A percentile compares a stretch with the other conserved stretches of the same genome.
These are phyloP conservation scores for Drosophila mayaguana DNA, from an alignment of 2,888 invertebrate genomes.

Conservation along the genomic window DNA sequence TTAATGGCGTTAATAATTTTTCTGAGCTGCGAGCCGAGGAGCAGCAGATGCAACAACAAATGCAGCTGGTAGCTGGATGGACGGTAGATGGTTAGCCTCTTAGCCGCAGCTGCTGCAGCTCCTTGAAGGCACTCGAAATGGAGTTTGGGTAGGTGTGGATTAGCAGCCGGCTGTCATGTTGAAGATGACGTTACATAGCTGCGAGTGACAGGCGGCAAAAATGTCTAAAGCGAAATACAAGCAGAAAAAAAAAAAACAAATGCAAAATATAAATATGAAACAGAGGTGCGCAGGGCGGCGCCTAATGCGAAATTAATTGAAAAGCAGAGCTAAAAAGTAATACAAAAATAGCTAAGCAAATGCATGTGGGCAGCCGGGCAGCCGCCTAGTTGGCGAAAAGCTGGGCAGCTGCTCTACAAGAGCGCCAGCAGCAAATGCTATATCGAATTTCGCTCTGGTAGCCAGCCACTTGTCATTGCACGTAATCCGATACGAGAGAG, in stretches of 20 bases:
- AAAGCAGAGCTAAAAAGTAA: slow-evolving; percentile 30
- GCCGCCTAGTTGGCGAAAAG: slow-evolving; percentile 20
- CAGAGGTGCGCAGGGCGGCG: slow-evolving; percentile 51
- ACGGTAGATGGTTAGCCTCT: slow-evolving; percentile 7
- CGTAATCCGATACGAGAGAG: slow-evolving; percentile 59
- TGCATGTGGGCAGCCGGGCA: slow-evolving; percentile 62
- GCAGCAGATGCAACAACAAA: slow-evolving; percentile 22
- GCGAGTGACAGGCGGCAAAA: slow-evolving; percentile 71
- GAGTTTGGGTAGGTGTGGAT: slow-evolving; percentile 64
- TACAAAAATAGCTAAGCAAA: background rate
- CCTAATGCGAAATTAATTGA: slow-evolving; percentile 78
- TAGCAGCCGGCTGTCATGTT: slow-evolving; percentile 80
- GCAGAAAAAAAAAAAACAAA: background rate
- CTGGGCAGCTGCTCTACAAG: slow-evolving; percentile 30
- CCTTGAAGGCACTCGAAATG: slow-evolving; percentile 33
- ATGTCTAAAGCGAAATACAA: slow-evolving; percentile 12
- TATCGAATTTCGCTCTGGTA: slow-evolving; percentile 73
- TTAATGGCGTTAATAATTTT: slow-evolving; percentile 81
- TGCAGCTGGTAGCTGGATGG: slow-evolving; percentile 23
- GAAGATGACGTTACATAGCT: slow-evolving; percentile 80
- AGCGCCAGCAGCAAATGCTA: slow-evolving; percentile 65
- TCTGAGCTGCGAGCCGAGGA: slow-evolving; percentile 19
- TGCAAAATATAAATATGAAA: slow-evolving; percentile 36
- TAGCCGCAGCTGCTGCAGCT: slow-evolving; percentile 30
- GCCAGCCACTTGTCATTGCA: slow-evolving; percentile 66